These are phyloP conservation scores for Galleria mellonella DNA, from an alignment of 1,140 invertebrate genomes.

Conservation along the genomic window DNA sequence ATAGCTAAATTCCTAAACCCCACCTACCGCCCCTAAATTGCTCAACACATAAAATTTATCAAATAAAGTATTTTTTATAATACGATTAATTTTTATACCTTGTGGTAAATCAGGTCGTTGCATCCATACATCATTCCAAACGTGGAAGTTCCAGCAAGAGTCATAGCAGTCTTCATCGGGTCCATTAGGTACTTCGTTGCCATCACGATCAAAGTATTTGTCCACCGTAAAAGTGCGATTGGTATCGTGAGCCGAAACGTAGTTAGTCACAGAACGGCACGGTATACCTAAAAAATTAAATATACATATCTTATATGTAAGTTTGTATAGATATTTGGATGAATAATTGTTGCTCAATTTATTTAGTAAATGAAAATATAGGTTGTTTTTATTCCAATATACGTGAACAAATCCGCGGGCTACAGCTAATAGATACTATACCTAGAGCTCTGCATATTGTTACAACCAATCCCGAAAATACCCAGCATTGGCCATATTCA, in stretches of 20 bases:
- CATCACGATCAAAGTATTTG: slow-evolving; percentile 78
- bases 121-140: slow-evolving; percentile 92
- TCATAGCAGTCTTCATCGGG: slow-evolving; percentile 77
- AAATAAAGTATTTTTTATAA: neutral
- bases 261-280: slow-evolving; percentile 84
- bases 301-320: slow-evolving; percentile 1
- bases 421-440: slow-evolving; percentile 18
- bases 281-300: slow-evolving; percentile 80
- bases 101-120: slow-evolving; percentile 82
- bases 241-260: slow-evolving; percentile 86
- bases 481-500: slow-evolving; percentile 90
- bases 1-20: too few species aligned
- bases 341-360: too few species aligned
- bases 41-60: too few species aligned
- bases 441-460: slow-evolving; percentile 78
- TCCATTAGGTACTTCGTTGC: slow-evolving; percentile 78
- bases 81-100: slow-evolving; percentile 30
- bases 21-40: too few species aligned
- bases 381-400: too few species aligned
- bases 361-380: too few species aligned
- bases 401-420: neutral
- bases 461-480: slow-evolving; percentile 83
- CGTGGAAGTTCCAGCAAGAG: slow-evolving; percentile 87
- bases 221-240: slow-evolving; percentile 83
- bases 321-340: too few species aligned